Evolutionary conservation across 2,888 invertebrate species (phyloP), one percentile per base, ranked within the genome.

Genomic region (Nymphalis c-album): DNA sequence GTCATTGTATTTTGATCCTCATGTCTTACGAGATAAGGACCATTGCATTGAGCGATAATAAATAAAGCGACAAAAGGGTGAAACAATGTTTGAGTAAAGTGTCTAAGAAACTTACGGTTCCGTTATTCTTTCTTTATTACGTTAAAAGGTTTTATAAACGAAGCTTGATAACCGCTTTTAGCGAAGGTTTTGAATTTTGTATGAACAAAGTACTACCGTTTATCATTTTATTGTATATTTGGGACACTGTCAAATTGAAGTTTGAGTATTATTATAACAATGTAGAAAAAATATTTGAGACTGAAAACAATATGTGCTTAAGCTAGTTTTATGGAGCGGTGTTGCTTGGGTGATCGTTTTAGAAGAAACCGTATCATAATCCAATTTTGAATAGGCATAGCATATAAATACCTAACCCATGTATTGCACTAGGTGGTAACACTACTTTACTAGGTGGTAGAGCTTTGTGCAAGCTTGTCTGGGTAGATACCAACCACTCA

Each of bases 131-230:
- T 31, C 64, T 60, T 65, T 60, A 65, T 65, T 55, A 65, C 65
- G 60, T 60, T 65, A 65, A 60, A 65, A 65, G 65, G 60, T 53
- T 60, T 60, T 47, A 18, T 60, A 51, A 60, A 65, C 53, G 53
- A 31, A 18, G 51, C 60, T 65, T 63, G 26, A 55, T 53, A 59
- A 64, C 40, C 65, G 45, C 50, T 60, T 64, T 53, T 53, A 31
- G 22, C 35, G 48, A 10, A 64, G 46, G 13, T 63, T 53, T 53
- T 65, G 53, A 65, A 60, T 60, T 60, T 65, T 47, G 53, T 45
- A 53, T 60, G 59, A 50, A 64, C 22, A 64, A 64, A 50, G 59
- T 64, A 50, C 35, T 48, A 48, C 58, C 22, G 53, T 60, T 10
- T 4, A 10, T 22, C 22, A 22, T 51, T 51, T 50, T 20, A 20